phyloP scores from a whole-genome alignment of 2,113 vertebrate species.

The Xenopus borealis region DNA sequence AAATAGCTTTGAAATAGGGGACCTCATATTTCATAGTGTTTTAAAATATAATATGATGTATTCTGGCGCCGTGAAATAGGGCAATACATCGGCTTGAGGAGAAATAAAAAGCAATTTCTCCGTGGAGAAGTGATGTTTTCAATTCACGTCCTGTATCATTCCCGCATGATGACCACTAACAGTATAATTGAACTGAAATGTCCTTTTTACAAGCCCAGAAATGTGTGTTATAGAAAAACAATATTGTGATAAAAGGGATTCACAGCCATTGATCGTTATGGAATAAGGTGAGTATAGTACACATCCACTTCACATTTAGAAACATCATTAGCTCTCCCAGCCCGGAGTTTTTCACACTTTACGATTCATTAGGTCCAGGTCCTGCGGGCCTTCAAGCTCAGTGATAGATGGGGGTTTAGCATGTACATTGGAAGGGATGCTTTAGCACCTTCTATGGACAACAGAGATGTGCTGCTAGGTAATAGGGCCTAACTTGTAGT shows the following conservation, averaged over 20 bases:
- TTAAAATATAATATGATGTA: conserved; percentile 57
- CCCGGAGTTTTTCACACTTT: conserved; percentile 95
- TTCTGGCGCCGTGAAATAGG: conserved; percentile 56
- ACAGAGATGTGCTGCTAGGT: neutral
- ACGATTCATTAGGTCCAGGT: conserved; percentile 91
- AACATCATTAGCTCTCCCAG: conserved; percentile 80
- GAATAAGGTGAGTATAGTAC: conserved; percentile 37
- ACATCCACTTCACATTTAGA: conserved; percentile 80
- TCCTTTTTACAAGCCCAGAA: conserved; percentile 40
- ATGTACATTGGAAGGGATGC: neutral
- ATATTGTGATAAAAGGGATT: conserved; percentile 24
- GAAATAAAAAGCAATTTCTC: conserved; percentile 59
- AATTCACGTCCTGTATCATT: conserved; percentile 38
- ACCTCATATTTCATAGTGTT: conserved; percentile 56
- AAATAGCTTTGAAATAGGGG: conserved; percentile 52
- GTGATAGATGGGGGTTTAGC: conserved; percentile 52
- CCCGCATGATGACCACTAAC: conserved; percentile 30
- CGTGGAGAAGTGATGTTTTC: conserved; percentile 49
- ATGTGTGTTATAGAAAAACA: conserved; percentile 29
- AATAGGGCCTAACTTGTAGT: no score
- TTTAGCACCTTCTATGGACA: neutral
- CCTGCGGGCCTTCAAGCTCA: conserved; percentile 83
- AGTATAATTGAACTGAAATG: conserved; percentile 39
- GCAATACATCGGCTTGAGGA: conserved; percentile 43
- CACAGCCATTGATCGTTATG: conserved; percentile 13